Percentiles rank a stretch among this genome's conserved stretches.
Conservation (phyloP, 2,888 invertebrate genomes). For the Hyles lineata region DNA sequence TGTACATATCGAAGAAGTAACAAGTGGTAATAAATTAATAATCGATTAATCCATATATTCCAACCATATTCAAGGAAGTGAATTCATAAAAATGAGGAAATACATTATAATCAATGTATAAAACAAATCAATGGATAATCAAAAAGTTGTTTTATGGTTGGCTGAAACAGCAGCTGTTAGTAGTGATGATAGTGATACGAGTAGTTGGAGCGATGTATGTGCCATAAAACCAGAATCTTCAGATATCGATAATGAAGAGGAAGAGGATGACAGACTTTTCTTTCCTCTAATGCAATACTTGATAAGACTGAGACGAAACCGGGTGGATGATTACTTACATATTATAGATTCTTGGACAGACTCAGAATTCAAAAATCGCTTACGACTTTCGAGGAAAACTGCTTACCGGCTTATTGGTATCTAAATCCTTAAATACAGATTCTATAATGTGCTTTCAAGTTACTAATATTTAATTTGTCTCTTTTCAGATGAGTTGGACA, state of each 20-base stretch:
- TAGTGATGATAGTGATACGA: constrained; percentile 60
- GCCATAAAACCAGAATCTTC: constrained; percentile 49
- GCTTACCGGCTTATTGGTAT: constrained; percentile 62
- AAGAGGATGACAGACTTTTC: constrained; percentile 58
- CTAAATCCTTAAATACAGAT: background rate
- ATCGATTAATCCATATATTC: no score
- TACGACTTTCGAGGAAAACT: constrained; percentile 63
- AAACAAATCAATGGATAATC: constrained; percentile 37
- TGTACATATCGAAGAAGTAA: no score
- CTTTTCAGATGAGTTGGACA: constrained; percentile 68
- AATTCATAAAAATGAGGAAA: background rate
- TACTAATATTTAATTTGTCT: constrained; percentile 26
- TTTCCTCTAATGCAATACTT: constrained; percentile 69
- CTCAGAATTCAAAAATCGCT: constrained; percentile 63
- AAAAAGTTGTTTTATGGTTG: constrained; percentile 52
- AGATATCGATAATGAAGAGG: constrained; percentile 52
- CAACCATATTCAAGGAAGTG: no score
- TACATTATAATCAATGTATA: background rate
- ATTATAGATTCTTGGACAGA: constrained; percentile 69
- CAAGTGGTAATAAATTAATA: no score
- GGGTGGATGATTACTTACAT: constrained; percentile 67
- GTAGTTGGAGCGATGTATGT: constrained; percentile 61
- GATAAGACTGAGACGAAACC: constrained; percentile 56
- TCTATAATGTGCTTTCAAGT: background rate
- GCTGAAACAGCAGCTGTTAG: constrained; percentile 46